A percentile compares a stretch with the other conserved stretches of the same genome.
phyloP scores from a whole-genome alignment of 2,797 vertebrate genomes.

The Alcedo quadribrachys region DNA sequence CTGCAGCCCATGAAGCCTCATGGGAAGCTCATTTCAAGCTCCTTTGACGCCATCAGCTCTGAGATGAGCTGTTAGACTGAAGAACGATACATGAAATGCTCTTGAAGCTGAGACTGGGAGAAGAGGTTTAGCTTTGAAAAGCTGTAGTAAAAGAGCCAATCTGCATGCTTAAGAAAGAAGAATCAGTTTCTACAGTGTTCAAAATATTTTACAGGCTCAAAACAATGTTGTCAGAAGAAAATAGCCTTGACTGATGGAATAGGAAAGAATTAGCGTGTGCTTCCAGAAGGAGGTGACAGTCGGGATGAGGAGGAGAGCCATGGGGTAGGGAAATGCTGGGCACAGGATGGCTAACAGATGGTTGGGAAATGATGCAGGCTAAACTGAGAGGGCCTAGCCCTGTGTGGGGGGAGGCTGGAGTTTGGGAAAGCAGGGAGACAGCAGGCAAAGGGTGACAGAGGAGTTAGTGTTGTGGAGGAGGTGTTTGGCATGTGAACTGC shows the following conservation, averaged over 20 bases:
- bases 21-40: background rate
- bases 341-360: background rate
- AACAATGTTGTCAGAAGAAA: background rate
- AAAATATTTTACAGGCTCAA: background rate
- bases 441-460: background rate
- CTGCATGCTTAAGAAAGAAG: background rate
- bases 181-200: background rate
- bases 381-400: background rate
- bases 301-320: rapidly evolving
- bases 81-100: rapidly evolving
- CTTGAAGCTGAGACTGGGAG: background rate
- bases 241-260: background rate
- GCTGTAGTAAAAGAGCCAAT: background rate
- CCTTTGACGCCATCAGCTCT: rapidly evolving
- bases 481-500: background rate
- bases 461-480: background rate
- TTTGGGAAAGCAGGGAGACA: background rate
- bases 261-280: rapidly evolving
- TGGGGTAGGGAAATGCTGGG: background rate
- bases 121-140: background rate
- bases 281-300: background rate
- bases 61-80: background rate
- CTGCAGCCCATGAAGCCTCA: background rate
- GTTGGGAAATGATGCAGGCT: background rate
- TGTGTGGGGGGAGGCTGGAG: background rate